Percentiles rank a stretch among this genome's conserved stretches.
phyloP scores from a whole-genome alignment of 2,888 invertebrate genomes.

The Tanypteryx hageni region DNA sequence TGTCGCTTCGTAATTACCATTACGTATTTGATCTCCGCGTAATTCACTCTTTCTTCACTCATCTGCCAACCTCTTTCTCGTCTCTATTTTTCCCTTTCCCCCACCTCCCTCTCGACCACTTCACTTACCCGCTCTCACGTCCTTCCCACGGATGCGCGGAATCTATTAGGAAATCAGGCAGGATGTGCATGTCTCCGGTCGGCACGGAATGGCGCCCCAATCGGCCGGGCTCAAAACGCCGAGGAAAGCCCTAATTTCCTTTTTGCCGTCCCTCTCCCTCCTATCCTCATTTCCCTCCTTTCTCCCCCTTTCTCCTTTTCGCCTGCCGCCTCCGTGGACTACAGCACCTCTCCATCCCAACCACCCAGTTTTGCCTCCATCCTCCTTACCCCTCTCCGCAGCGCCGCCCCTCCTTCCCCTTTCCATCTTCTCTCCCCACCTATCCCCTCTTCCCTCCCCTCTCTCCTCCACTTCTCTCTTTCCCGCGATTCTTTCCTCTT shows the following conservation, averaged over 20 bases:
- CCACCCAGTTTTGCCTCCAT: background rate
- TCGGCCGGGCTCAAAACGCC: conserved; percentile 62
- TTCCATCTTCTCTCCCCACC: background rate
- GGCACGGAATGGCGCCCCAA: conserved; percentile 64
- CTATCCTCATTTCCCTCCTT: no score
- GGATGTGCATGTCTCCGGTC: conserved; percentile 67
- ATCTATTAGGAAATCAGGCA: conserved; percentile 68
- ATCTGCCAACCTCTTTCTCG: background rate
- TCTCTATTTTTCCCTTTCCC: background rate
- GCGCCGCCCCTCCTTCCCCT: background rate
- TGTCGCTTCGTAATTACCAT: no score
- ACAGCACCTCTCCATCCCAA: background rate
- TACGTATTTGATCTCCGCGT: no score
- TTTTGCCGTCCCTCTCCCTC: background rate
- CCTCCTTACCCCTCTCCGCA: background rate
- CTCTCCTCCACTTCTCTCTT: background rate
- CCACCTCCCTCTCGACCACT: background rate
- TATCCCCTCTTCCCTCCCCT: background rate
- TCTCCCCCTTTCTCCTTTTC: background rate
- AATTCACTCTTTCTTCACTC: background rate
- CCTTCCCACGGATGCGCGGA: conserved; percentile 63
- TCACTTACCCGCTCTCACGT: background rate
- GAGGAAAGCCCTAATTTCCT: conserved; percentile 64
- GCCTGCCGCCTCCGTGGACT: background rate
- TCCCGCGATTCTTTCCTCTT: conserved; percentile 38